Base-by-base conservation (phyloP, 2,797 vertebrate species). In the Rhinophrynus dorsalis region DNA sequence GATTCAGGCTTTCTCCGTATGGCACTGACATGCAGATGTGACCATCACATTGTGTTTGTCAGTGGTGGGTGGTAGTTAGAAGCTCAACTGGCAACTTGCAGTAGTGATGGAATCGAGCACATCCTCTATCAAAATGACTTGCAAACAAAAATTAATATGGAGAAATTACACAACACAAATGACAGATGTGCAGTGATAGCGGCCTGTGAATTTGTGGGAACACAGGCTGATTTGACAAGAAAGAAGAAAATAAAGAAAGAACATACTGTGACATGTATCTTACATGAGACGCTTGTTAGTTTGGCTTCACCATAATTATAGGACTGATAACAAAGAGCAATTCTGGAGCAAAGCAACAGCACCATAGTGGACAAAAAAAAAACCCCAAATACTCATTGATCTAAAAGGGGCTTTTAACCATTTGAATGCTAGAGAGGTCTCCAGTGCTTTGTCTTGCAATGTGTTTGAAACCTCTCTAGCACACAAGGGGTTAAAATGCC, bases 11-110 rank as follows among this genome's bases (percentile, higher is more conserved):
- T 77, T 80, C 84, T 82, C 80, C 84, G 80, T 82, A 60, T 59
- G 84, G 83, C 74, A 69, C 80, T 81, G 87, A 86, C 68, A 37
- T 58, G 80, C 85, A 89, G 89, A 90, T 86, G 85, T 85, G 88
- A 80, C 81, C 74, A 78, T 79, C 81, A 74, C 84, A 81, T 78
- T 56, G 74, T 67, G 74, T 77, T 72, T 82, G 85, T 85, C 87
- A 75, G 58, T 30, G 79, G 78, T 65, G 82, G 85, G 80, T 67
- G 80, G 79, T 61, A 45, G 76, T 78, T 79, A 51, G 69, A 37
- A 79, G 81, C 80, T 48, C 47, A 13, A 68, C 40, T 72, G 80
- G 81, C 76, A 77, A 79, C 56, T 35, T 63, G 7, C 35, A 74
- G 74, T 76, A 69, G 77, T 80, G 74, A 77, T 68, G 76, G 80